phyloP scores from a whole-genome alignment of 2,113 vertebrate genomes.

The Picathartes gymnocephalus region DNA sequence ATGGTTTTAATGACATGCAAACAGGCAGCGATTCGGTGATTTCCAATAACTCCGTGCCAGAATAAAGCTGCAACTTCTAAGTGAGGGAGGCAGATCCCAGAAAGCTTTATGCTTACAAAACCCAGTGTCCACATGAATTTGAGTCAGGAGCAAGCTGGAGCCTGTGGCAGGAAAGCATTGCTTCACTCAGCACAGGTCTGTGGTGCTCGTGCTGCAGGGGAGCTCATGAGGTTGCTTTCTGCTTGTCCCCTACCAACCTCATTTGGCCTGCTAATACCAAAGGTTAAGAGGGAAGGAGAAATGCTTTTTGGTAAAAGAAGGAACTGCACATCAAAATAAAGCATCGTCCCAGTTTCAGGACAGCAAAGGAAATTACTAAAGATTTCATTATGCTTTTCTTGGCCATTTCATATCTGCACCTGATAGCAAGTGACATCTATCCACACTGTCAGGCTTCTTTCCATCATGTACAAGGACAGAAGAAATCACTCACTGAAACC shows the following conservation, averaged over 20 bases:
- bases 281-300: not conserved
- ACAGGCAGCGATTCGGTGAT: not conserved
- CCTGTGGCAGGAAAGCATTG: not conserved
- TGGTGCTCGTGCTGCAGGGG: not conserved
- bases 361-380: not conserved
- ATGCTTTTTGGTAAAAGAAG: not conserved
- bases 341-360: not conserved
- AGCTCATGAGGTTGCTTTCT: not conserved
- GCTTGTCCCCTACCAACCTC: not conserved
- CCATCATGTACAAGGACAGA: not conserved
- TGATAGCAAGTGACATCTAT: not conserved
- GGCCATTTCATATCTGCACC: not conserved
- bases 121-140: fast-evolving
- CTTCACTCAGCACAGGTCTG: not conserved
- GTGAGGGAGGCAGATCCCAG: not conserved
- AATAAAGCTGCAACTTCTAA: not conserved
- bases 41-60: not conserved
- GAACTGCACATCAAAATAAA: not conserved
- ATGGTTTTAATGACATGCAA: not conserved
- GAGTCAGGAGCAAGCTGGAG: not conserved
- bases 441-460: not conserved
- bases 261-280: not conserved
- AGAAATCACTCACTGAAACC: not conserved
- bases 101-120: not conserved
- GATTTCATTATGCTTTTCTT: not conserved